phyloP scores from a whole-genome alignment of 2,113 vertebrate genomes.

The Phalacrocorax carbo region DNA sequence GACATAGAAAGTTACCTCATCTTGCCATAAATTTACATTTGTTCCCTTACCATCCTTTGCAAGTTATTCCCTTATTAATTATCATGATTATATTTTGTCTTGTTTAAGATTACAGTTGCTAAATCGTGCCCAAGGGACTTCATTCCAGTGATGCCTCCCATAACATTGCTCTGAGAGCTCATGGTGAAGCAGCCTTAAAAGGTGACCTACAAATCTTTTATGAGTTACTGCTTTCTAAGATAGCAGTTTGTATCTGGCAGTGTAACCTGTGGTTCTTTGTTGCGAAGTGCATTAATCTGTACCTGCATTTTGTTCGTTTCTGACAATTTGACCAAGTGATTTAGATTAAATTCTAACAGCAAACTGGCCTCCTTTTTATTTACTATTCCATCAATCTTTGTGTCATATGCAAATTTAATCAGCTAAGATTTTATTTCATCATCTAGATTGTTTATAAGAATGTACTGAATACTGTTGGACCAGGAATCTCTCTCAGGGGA shows the following conservation, averaged over 20 bases:
- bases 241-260: neutral
- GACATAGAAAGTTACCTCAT: neutral
- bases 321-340: neutral
- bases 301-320: neutral
- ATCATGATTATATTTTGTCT: neutral
- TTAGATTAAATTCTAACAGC: slow-evolving; percentile 24
- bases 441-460: slow-evolving; percentile 43
- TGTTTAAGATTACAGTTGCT: neutral
- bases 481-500: neutral
- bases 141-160: neutral
- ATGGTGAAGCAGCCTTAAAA: neutral
- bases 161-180: neutral
- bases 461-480: neutral
- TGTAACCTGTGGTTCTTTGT: neutral
- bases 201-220: neutral
- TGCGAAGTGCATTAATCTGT: neutral
- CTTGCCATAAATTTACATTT: neutral
- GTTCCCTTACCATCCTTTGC: neutral
- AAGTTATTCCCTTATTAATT: neutral
- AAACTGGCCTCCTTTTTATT: slow-evolving; percentile 18
- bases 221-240: neutral
- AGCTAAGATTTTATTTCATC: slow-evolving; percentile 56
- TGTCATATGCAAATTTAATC: slow-evolving; percentile 65
- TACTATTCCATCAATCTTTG: slow-evolving; percentile 24
- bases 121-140: neutral